Base-by-base conservation (phyloP, 2,113 vertebrate species). In the Proteles cristata region DNA sequence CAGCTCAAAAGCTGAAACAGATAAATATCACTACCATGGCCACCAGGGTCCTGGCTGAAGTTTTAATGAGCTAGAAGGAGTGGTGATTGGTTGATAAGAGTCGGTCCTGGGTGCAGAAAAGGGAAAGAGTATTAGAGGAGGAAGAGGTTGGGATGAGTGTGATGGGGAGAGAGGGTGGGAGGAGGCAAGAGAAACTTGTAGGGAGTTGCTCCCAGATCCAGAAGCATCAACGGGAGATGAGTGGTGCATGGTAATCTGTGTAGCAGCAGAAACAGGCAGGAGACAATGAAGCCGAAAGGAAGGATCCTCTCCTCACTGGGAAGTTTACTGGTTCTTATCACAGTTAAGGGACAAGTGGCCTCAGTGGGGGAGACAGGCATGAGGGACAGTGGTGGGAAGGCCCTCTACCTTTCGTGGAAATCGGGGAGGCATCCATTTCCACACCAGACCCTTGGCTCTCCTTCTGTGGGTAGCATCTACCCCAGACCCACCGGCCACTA, bases 31-130 rank as follows among this genome's bases (percentile, higher is more conserved):
- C 33, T 2, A 25, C 39, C 68, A 39, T 0, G 11, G 77, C 74
- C 84, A 90, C 63, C 1, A 39, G 82, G 39, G 48, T 55, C 68
- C 82, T 69, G 55, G 79, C 45, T 88, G 89, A 91, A 88, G 97
- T 31, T 95, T 93, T 86, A 97, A 92, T 83, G 89, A 94, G 50
- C 77, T 93, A 69, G 92, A 83, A 83, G 92, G 23, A 50, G 89
- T 53, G 15, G 63, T 81, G 89, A 94, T 31, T 28, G 95, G 92
- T 73, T 48, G 80, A 68, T 33, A 79, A 92, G 95, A 23, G 71
- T 80, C 66, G 33, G 66, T 53, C 65, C 81, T 81, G 85, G 55
- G 23, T 17, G 35, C 16, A n/a, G 90, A 6, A 23, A 53, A 77
- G 45, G 43, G 45, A 12, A 50, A 68, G 80, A 48, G 45, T 21